Evolutionary conservation across 2,888 invertebrate genomes (phyloP), one percentile per base, ranked within the genome.

Genomic region (Papilio gigon): DNA sequence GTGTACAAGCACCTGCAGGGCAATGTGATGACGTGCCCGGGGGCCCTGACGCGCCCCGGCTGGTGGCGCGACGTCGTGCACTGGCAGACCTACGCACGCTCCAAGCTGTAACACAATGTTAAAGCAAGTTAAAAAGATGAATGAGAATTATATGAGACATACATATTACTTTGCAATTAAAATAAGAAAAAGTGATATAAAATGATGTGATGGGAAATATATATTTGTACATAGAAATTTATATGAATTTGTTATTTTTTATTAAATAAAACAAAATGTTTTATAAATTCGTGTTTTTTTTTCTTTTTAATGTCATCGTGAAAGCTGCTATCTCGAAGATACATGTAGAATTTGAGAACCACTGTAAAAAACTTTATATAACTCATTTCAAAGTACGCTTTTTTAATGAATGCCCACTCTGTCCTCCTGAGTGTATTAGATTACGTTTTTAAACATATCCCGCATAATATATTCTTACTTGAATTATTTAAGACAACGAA

Each of bases 21-120:
- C 60, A 89, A 93, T 25, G 93, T 96, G 75, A 92, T 94, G 79
- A 93, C 94, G 50, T 92, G 93, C 73, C 94, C 95, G 0, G 94
- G 94, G 12, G 93, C 94, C 0, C 88, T 96, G 80, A 89, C 94
- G 66, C 93, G 96, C n/a, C 95, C 96, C 0, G 77, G 84, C 14
- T 97, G 96, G 96, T 97, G 96, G 96, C 88, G 92, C 40, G 95
- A 96, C 77, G 93, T 95, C 5, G 92, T 93, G 4, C 88, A 92
- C 78, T 92, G 91, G 91, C 77, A 86, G 9, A 70, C 83, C 0
- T 90, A 92, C 73, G 76, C 85, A 1, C 82, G 82, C 0, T 85
- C 93, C 56, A 93, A 93, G 73, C 77, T 93, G n/a, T 93, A 84
- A 44, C 11, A 9, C 14, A n/a, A n/a, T n/a, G n/a, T n/a, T n/a